Base-by-base conservation (phyloP, 2,797 vertebrate species). In the Coendou prehensilis region DNA sequence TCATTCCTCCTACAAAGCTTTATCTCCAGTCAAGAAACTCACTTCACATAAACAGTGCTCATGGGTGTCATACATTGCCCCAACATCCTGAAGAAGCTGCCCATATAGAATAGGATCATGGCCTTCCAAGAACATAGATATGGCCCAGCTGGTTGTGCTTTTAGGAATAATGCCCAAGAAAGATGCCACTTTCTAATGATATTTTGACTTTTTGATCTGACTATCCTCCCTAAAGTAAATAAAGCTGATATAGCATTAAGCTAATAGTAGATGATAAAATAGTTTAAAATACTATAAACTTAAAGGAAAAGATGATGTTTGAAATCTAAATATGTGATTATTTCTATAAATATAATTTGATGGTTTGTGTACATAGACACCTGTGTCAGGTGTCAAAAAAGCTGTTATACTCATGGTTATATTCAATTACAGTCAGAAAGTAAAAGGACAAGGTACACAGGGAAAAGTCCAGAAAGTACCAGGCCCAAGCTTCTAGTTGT, bases 301-400 rank as follows among this genome's bases (percentile, higher is more conserved):
- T 82, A 78, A 84, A 93, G 56, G 8, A 89, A 82, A 94, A 76
- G 63, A 15, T 69, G 20, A 37, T 71, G 2, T 73, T 93, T 89
- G 56, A 93, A 89, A 73, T 78, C 61, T 82, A 89, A 96, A n/a
- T n/a, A 64, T 18, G 22, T 73, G 47, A 78, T 91, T 82, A 41
- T 3, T 9, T 96, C 90, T 81, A 7, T 86, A 91, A 69, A 59
- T 45, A 79, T 61, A 59, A 13, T 89, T 67, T 83, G 54, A 47
- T 82, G 37, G 26, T 73, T 93, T 84, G 20, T 56, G 5, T 20
- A 61, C 75, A 41, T 63, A 64, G 9, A 30, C 45, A 88, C 30
- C 61, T 75, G 22, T 91, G 37, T 59, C 52, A 80, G 64, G 57
- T 50, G 52, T 84, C 18, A 22, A 54, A 94, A 89, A 83, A 71